Percentiles rank a stretch among this genome's conserved stretches.
Conservation (phyloP, 2,113 vertebrate genomes). For the Oceanodroma tethys region DNA sequence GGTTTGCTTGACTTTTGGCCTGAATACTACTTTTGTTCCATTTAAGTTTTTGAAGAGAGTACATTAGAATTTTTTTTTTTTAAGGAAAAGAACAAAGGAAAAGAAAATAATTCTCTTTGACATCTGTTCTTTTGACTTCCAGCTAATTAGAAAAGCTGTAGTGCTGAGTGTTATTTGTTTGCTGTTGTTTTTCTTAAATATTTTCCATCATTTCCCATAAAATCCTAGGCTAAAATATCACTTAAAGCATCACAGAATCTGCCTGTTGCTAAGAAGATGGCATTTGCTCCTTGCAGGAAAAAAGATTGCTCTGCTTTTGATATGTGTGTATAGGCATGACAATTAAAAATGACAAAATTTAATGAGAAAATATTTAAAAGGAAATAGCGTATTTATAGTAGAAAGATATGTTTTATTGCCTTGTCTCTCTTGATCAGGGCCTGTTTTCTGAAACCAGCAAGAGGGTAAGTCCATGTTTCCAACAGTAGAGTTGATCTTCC, state of each 20-base stretch:
- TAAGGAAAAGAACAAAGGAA: background rate
- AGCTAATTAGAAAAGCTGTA: slow-evolving; percentile 40
- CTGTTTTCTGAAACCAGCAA: background rate
- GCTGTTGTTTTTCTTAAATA: slow-evolving; percentile 3
- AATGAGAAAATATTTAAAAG: background rate
- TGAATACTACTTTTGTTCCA: slow-evolving; percentile 1
- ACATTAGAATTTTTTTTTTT: background rate
- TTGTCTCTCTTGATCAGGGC: background rate
- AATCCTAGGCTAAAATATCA: background rate
- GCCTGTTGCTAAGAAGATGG: background rate
- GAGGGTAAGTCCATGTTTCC: background rate
- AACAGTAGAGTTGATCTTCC: background rate
- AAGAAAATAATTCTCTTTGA: background rate
- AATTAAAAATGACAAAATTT: background rate
- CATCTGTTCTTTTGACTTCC: slow-evolving; percentile 41
- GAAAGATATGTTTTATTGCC: background rate
- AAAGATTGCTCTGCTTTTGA: background rate
- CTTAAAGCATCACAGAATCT: background rate
- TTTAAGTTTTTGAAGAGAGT: slow-evolving; percentile 10
- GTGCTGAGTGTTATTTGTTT: slow-evolving; percentile 33
- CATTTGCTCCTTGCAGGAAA: background rate
- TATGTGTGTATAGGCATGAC: background rate
- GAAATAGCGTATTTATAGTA: background rate
- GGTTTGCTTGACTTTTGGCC: slow-evolving; percentile 7
- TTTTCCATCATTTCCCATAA: slow-evolving; percentile 26